phyloP scores from a whole-genome alignment of 2,113 vertebrate species.

The Sigmodon hispidus region DNA sequence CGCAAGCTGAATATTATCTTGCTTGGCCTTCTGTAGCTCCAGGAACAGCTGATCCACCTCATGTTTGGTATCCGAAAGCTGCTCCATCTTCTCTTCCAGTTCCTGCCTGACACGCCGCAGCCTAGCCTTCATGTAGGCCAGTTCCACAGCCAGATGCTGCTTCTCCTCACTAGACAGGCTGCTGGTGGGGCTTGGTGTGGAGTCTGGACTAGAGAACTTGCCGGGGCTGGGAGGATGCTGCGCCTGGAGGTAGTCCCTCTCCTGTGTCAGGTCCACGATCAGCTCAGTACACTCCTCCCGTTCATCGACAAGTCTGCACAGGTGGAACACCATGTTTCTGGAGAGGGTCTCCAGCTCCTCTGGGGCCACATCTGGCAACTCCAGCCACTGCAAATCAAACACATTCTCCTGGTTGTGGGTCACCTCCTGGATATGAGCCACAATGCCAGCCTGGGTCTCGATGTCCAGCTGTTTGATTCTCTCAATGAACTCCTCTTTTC shows the following conservation, averaged over 20 bases:
- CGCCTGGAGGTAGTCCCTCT: constrained; percentile 94
- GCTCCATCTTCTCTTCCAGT: constrained; percentile 98
- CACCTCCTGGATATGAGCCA: constrained; percentile 98
- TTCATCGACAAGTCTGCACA: constrained; percentile 94
- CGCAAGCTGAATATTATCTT: constrained; percentile 93
- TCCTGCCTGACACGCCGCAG: constrained; percentile 94
- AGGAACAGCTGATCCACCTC: constrained; percentile 92
- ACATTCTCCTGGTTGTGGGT: constrained; percentile 99
- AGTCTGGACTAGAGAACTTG: constrained; percentile 86
- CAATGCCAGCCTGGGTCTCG: constrained; percentile 96
- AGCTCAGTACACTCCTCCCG: constrained; percentile 94
- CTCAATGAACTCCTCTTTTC: constrained; percentile 98
- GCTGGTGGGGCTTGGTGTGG: constrained; percentile 84
- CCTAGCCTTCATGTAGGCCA: constrained; percentile 94
- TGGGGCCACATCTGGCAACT: constrained; percentile 88
- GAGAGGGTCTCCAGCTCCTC: constrained; percentile 95
- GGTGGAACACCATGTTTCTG: constrained; percentile 93
- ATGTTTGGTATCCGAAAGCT: constrained; percentile 93
- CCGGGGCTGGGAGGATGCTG: constrained; percentile 89
- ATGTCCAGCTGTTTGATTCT: constrained; percentile 98
- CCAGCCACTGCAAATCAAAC: constrained; percentile 97
- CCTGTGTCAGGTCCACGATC: constrained; percentile 95
- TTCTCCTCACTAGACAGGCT: constrained; percentile 92
- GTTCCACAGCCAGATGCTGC: constrained; percentile 96
- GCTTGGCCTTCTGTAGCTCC: constrained; percentile 93